Conservation (phyloP, 2,888 invertebrate species). For the Teinopalpus imperialis region DNA sequence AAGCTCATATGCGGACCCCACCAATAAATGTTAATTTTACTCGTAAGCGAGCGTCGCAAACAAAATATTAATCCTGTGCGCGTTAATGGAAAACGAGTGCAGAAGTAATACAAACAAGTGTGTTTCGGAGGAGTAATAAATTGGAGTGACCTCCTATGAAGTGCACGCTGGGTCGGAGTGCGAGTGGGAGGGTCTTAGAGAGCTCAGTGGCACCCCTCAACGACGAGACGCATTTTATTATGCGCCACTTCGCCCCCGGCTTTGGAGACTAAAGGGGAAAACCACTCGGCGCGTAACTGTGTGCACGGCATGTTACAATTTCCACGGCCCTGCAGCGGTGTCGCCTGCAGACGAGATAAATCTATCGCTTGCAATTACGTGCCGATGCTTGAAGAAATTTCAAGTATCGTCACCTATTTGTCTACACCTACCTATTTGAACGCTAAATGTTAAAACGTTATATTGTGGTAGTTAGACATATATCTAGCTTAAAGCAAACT, state of each 20-base stretch:
- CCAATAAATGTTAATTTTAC: conserved; percentile 80
- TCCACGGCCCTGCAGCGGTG: conserved; percentile 39
- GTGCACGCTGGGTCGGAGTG: conserved; percentile 33
- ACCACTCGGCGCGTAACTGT: conserved; percentile 49
- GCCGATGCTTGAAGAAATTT: too few species aligned
- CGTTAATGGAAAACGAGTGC: conserved; percentile 78
- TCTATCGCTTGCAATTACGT: conserved; percentile 26
- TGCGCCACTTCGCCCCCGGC: conserved; percentile 55
- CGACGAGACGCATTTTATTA: conserved; percentile 58
- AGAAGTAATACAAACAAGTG: conserved; percentile 74
- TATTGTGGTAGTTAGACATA: too few species aligned
- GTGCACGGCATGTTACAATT: conserved; percentile 39
- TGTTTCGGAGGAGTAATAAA: conserved; percentile 64
- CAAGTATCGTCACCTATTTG: too few species aligned
- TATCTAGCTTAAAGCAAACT: too few species aligned
- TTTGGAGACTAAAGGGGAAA: conserved; percentile 60
- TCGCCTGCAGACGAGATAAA: conserved; percentile 41
- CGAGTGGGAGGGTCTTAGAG: conserved; percentile 34
- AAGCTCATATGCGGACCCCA: conserved; percentile 74
- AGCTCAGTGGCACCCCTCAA: conserved; percentile 40
- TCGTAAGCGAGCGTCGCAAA: conserved; percentile 75
- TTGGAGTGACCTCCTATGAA: conserved; percentile 59
- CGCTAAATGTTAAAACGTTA: too few species aligned
- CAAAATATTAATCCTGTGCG: conserved; percentile 78
- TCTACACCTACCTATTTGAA: too few species aligned